Conservation (phyloP, 2,888 invertebrate species). For the Dolichopus griseipennis region DNA sequence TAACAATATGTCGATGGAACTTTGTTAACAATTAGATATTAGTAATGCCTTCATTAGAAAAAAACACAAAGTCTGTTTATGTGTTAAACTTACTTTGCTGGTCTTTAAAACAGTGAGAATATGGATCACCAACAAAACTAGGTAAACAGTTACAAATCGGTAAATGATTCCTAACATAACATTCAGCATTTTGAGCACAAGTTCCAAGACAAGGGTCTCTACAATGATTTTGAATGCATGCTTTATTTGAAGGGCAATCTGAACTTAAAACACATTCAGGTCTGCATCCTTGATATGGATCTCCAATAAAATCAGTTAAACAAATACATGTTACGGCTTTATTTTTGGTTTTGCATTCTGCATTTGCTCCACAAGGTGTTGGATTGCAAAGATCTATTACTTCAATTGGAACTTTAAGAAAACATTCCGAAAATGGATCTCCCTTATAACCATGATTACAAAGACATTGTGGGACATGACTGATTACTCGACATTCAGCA, state of each 20-base stretch:
- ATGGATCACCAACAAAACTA: slow-evolving; percentile 59
- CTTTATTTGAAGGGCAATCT: slow-evolving; percentile 58
- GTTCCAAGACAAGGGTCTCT: slow-evolving; percentile 66
- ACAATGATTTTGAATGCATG: slow-evolving; percentile 63
- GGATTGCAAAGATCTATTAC: slow-evolving; percentile 49
- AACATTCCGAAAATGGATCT: slow-evolving; percentile 54
- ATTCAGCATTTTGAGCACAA: slow-evolving; percentile 61
- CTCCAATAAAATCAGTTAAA: slow-evolving; percentile 53
- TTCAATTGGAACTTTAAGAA: slow-evolving; percentile 32
- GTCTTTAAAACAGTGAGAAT: slow-evolving; percentile 50
- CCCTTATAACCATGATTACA: slow-evolving; percentile 56
- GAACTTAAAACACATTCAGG: slow-evolving; percentile 69
- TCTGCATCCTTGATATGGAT: slow-evolving; percentile 63
- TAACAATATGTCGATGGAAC: neutral
- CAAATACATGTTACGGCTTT: slow-evolving; percentile 62
- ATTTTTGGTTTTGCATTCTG: slow-evolving; percentile 57
- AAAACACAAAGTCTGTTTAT: neutral
- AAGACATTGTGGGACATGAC: slow-evolving; percentile 51
- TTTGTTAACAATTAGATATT: neutral
- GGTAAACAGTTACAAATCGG: slow-evolving; percentile 61
- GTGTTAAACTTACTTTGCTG: slow-evolving; percentile 45
- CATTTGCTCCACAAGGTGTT: slow-evolving; percentile 58
- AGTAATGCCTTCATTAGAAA: neutral
- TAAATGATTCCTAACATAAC: slow-evolving; percentile 64
- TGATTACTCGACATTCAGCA: slow-evolving; percentile 51